Evolutionary conservation across 2,797 vertebrate species (phyloP).

Genomic region (Sorex maritimensis): DNA sequence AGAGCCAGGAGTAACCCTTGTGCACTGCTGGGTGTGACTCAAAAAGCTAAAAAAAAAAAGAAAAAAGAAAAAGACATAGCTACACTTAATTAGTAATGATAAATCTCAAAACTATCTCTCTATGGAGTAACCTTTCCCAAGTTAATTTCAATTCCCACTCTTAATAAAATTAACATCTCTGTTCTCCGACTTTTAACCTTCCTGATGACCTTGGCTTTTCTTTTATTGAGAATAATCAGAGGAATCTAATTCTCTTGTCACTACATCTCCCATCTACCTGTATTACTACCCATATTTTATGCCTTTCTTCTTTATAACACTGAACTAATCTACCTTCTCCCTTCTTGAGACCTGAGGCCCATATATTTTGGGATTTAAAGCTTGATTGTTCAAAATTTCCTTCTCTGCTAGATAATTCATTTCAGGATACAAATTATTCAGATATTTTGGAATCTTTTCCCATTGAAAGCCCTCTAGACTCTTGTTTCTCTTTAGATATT

Average conservation of each 20-base stretch:
- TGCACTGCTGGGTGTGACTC: too few species aligned
- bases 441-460: too few species aligned
- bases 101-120: conserved; percentile 27
- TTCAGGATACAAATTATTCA: not conserved
- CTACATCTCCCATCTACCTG: not conserved
- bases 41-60: too few species aligned
- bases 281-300: not conserved
- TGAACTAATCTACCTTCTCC: not conserved
- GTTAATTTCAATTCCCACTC: conserved; percentile 3
- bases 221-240: conserved; percentile 56
- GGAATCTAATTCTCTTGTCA: not conserved
- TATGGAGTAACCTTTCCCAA: not conserved
- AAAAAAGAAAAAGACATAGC: not conserved
- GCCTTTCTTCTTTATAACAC: not conserved
- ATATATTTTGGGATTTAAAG: conserved; percentile 5
- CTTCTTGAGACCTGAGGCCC: not conserved
- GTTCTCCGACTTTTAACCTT: conserved; percentile 1
- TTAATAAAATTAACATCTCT: conserved; percentile 1
- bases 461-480: too few species aligned
- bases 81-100: conserved; percentile 42
- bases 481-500: too few species aligned
- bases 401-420: not conserved
- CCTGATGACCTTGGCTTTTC: not conserved
- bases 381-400: not conserved
- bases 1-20: too few species aligned